These are phyloP conservation scores for Helicoverpa zea DNA, from an alignment of 1,140 invertebrate genomes.

Conservation along the genomic window DNA sequence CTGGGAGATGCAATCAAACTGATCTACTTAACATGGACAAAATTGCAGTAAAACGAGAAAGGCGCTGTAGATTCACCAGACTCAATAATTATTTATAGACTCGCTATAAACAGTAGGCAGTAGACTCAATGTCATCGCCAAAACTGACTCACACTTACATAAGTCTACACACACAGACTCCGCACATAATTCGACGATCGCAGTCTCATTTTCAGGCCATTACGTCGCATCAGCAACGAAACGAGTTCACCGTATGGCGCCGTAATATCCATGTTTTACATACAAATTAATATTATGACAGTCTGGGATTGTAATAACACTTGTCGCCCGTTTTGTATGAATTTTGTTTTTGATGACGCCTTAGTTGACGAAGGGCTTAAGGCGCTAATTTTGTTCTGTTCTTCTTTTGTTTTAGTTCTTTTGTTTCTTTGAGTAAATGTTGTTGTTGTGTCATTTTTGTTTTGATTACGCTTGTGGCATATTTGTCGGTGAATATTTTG, in stretches of 20 bases:
- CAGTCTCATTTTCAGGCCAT: conserved; percentile 68
- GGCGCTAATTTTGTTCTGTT: background rate
- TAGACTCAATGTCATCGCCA: background rate
- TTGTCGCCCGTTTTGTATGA: conserved; percentile 32
- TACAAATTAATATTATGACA: conserved; percentile 54
- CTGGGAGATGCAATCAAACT: too few relatives aligned
- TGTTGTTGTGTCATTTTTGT: background rate
- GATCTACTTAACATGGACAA: too few relatives aligned
- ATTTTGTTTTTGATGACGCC: conserved; percentile 33
- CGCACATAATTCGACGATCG: conserved; percentile 44
- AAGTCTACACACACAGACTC: background rate
- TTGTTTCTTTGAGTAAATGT: background rate
- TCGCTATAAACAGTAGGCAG: too few relatives aligned
- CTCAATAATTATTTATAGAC: background rate
- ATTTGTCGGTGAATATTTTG: background rate
- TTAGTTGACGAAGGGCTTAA: conserved; percentile 1
- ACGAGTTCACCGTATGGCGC: conserved; percentile 41
- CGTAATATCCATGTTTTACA: conserved; percentile 47
- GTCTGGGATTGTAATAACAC: conserved; percentile 42
- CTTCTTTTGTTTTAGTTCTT: background rate
- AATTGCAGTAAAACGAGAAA: too few relatives aligned
- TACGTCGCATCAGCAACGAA: conserved; percentile 52
- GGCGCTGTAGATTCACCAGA: background rate
- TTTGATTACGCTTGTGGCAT: background rate
- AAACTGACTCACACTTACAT: background rate